phyloP scores from a whole-genome alignment of 2,888 invertebrate species.

The Brachyptera putata region DNA sequence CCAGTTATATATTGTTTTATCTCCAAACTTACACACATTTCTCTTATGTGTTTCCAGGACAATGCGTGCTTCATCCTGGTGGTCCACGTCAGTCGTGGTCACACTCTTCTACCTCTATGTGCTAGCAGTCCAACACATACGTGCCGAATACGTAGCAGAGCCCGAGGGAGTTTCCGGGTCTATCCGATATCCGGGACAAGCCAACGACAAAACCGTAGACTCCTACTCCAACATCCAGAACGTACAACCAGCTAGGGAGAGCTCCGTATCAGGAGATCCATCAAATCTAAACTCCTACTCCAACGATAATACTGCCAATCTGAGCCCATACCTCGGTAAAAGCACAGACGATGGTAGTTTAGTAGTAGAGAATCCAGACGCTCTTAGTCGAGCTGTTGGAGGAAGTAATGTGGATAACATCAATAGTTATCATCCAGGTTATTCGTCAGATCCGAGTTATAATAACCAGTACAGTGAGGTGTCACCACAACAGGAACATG shows the following conservation, averaged over 20 bases:
- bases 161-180: not conserved
- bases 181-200: not conserved
- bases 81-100: constrained; percentile 26
- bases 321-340: constrained; percentile 7
- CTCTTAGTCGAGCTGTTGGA: constrained; percentile 21
- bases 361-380: no score
- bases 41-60: no score
- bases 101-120: constrained; percentile 28
- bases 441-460: constrained; percentile 25
- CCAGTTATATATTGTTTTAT: not conserved
- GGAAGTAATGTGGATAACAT: constrained; percentile 1
- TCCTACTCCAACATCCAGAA: not conserved
- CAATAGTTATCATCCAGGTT: constrained; percentile 26
- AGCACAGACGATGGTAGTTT: no score
- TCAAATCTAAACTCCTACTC: not conserved
- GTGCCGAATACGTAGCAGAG: constrained; percentile 20
- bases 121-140: constrained; percentile 24
- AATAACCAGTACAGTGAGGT: constrained; percentile 19
- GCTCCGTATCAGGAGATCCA: not conserved
- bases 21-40: no score
- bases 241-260: not conserved
- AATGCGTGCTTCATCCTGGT: constrained; percentile 29
- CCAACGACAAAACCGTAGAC: not conserved
- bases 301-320: constrained; percentile 4
- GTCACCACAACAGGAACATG: not conserved